A percentile compares a stretch with the other conserved stretches of the same genome.
These are phyloP conservation scores for Drosophila macrospina DNA, from an alignment of 2,888 invertebrate genomes.

Conservation along the genomic window DNA sequence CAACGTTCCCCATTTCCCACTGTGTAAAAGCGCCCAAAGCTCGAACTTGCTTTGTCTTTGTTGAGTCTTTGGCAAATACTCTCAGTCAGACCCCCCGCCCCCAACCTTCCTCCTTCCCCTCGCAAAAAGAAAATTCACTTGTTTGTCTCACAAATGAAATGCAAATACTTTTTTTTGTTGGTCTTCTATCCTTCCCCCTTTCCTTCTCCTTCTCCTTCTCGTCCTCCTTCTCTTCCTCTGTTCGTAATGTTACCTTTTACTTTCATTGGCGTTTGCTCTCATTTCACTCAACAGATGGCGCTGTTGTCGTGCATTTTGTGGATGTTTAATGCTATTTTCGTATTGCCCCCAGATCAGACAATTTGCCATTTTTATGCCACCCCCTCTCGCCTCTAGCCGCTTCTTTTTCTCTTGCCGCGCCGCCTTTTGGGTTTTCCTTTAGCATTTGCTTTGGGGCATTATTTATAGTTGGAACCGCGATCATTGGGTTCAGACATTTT, in stretches of 20 bases:
- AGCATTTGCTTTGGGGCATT: conserved; percentile 7
- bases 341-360: conserved; percentile 9
- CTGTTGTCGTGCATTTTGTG: conserved; percentile 18
- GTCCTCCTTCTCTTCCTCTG: background rate
- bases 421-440: background rate
- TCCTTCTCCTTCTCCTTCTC: background rate
- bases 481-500: conserved; percentile 31
- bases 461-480: conserved; percentile 30
- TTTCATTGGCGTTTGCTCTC: conserved; percentile 13
- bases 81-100: background rate
- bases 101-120: too few species aligned
- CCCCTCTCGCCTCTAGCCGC: background rate
- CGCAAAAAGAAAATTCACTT: background rate
- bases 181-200: background rate
- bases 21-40: conserved; percentile 5
- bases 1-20: background rate
- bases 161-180: conserved; percentile 47
- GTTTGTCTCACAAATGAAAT: conserved; percentile 51
- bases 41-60: background rate
- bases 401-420: background rate
- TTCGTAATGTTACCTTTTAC: conserved; percentile 18
- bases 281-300: conserved; percentile 37
- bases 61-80: conserved; percentile 30
- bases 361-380: background rate
- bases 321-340: conserved; percentile 18